Conservation (phyloP, 2,113 vertebrate genomes). For the Rhea americana region DNA sequence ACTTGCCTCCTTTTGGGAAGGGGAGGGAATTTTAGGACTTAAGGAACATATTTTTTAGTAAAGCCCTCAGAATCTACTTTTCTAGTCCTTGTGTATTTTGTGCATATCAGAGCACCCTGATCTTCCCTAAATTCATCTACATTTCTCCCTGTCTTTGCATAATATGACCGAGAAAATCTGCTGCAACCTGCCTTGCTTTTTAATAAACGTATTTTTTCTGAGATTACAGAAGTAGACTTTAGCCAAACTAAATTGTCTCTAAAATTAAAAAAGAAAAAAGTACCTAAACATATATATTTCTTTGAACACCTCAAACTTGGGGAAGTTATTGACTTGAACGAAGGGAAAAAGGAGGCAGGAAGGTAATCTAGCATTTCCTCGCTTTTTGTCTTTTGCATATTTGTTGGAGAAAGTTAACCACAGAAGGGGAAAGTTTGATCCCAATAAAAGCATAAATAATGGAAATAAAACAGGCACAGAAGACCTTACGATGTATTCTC, state of each 20-base stretch:
- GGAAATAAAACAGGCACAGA: no score
- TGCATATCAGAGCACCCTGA: not conserved
- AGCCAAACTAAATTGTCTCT: not conserved
- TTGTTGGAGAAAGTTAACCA: no score
- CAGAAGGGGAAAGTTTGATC: no score
- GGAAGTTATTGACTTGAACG: not conserved
- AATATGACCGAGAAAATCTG: not conserved
- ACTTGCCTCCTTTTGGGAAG: not conserved
- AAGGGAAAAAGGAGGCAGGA: not conserved
- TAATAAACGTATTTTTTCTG: not conserved
- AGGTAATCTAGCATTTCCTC: not conserved
- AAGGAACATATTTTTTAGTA: not conserved
- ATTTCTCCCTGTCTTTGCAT: not conserved
- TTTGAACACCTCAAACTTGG: conserved; percentile 16
- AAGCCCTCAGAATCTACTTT: not conserved
- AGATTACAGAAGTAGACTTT: not conserved
- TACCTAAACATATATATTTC: not conserved
- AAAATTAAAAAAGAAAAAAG: not conserved
- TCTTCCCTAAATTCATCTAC: not conserved
- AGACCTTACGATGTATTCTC: no score
- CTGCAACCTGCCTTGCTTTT: not conserved
- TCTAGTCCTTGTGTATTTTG: not conserved
- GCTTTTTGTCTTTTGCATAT: no score
- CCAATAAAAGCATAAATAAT: no score
- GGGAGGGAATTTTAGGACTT: not conserved